phyloP scores from a whole-genome alignment of 2,113 vertebrate genomes.

The Crocuta crocuta region DNA sequence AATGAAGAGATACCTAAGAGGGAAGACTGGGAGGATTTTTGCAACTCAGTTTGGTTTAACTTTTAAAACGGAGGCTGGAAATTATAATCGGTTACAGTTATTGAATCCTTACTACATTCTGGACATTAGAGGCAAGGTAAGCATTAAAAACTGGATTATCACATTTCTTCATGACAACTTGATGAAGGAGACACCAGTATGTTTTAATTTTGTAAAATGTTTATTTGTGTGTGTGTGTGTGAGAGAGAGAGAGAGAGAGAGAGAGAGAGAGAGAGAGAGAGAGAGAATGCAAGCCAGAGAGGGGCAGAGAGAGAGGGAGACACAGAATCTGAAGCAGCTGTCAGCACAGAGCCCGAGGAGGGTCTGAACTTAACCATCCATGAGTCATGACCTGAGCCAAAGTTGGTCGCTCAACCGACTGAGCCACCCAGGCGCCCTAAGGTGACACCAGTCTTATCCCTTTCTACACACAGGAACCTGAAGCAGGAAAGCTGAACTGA shows the following conservation, averaged over 20 bases:
- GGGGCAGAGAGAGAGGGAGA: no score
- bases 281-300: no score
- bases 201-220: no score
- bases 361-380: no score
- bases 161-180: not conserved
- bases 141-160: not conserved
- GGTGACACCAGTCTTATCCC: not conserved
- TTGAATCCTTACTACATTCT: not conserved
- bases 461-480: not conserved
- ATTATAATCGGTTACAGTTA: not conserved
- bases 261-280: no score
- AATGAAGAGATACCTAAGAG: not conserved
- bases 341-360: no score
- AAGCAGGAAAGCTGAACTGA: not conserved
- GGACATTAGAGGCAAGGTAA: not conserved
- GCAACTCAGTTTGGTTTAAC: not conserved
- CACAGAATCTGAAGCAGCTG: no score
- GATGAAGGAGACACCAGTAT: not conserved
- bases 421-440: no score
- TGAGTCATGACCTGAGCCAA: no score
- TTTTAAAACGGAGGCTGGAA: not conserved
- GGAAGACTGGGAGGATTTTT: not conserved
- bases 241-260: no score
- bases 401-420: no score
- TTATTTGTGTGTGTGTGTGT: no score